Conservation (phyloP, 2,113 vertebrate genomes). For the Neotragus pygmaeus region DNA sequence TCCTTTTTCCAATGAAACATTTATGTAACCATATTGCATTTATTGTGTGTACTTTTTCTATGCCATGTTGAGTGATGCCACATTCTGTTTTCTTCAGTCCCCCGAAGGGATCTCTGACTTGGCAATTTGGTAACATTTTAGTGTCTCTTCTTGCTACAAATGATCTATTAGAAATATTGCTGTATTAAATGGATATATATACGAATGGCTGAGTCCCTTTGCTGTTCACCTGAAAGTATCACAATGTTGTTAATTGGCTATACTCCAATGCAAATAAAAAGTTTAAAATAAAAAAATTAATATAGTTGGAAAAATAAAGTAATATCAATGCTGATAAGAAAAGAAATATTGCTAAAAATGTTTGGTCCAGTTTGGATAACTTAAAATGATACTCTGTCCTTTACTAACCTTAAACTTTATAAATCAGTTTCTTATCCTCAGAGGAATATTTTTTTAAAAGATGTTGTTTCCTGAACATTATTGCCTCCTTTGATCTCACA, state of each 20-base stretch:
- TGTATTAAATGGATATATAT: background rate
- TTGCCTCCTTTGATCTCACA: conserved; percentile 82
- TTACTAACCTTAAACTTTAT: conserved; percentile 69
- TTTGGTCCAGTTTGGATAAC: conserved; percentile 24
- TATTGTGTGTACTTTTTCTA: background rate
- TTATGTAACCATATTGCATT: background rate
- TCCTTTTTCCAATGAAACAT: background rate
- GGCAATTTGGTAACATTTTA: background rate
- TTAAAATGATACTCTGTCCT: conserved; percentile 24
- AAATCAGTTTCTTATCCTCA: conserved; percentile 71
- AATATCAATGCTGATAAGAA: background rate
- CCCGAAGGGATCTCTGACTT: background rate
- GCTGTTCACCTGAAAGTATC: background rate
- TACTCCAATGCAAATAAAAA: background rate
- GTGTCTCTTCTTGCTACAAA: conserved; percentile 5
- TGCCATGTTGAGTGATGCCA: background rate
- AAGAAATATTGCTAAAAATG: background rate
- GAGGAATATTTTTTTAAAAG: conserved; percentile 66
- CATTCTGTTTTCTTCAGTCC: background rate
- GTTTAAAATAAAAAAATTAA: background rate
- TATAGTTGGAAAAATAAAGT: background rate
- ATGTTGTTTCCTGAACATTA: conserved; percentile 80
- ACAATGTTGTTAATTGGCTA: background rate
- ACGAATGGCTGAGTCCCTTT: background rate
- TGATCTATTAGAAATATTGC: background rate